Conservation (phyloP, 2,888 invertebrate species). For the Tiliacea citrago region DNA sequence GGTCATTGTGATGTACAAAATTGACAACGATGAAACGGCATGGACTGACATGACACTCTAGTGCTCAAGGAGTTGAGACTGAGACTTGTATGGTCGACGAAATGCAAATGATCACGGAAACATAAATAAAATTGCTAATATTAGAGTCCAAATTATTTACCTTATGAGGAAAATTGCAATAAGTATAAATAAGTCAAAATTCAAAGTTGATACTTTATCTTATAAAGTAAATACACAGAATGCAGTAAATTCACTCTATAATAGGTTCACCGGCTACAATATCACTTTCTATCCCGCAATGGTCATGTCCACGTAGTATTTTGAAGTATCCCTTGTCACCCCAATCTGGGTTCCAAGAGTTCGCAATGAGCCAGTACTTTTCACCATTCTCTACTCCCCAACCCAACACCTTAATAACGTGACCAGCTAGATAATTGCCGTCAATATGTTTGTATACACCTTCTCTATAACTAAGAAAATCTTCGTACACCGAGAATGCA, state of each 20-base stretch:
- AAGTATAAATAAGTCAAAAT: not conserved
- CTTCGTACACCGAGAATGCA: not conserved
- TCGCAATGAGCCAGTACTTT: slow-evolving; percentile 43
- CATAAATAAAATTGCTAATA: not conserved
- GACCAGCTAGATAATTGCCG: accelerated
- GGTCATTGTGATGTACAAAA: not conserved
- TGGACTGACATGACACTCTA: not conserved
- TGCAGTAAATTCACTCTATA: slow-evolving; percentile 9
- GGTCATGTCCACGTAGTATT: slow-evolving; percentile 28
- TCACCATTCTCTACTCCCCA: slow-evolving; percentile 38
- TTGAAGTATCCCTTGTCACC: slow-evolving; percentile 40
- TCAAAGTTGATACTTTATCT: not conserved
- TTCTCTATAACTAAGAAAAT: slow-evolving; percentile 15
- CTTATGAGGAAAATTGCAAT: not conserved
- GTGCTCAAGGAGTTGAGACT: too few species aligned
- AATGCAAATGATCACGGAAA: not conserved
- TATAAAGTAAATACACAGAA: not conserved
- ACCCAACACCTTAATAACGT: slow-evolving; percentile 30
- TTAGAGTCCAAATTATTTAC: not conserved
- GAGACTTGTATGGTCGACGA: not conserved
- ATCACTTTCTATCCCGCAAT: slow-evolving; percentile 20
- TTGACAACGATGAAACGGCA: not conserved
- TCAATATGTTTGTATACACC: slow-evolving; percentile 19
- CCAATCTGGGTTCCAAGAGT: slow-evolving; percentile 44
- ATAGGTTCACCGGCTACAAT: slow-evolving; percentile 30